Base-by-base conservation (phyloP, 2,888 invertebrate genomes). In the Octodonta nipae region DNA sequence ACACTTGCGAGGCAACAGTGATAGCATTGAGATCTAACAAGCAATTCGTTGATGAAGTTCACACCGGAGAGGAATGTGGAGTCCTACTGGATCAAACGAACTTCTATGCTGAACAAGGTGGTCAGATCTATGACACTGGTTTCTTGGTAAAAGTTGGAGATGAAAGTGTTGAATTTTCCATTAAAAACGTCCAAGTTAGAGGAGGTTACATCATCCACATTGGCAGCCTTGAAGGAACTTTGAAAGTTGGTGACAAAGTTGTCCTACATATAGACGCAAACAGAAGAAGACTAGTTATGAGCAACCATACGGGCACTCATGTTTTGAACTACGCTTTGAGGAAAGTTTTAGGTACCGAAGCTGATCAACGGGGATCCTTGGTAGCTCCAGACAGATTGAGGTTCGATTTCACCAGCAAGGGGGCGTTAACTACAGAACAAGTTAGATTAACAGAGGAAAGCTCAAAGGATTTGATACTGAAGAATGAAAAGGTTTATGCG, bases 91-190 rank as follows among this genome's bases (percentile, higher is more conserved):
- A 98, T 58, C 73, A 70, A 50, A 98, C 96, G 0, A 83, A 73
- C 60, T 99, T 99, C 63, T 99, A 99, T 63, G 95, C 98, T 1
- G 98, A 99, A 63, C 91, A 95, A 64, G 98, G 98, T 40, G 98
- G 98, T 8, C 98, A 99, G 66, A 93, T 91, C 50, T 93, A 76
- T 59, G 98, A 99, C 59, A 86, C 87, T 54, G 98, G 98, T 13
- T 89, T 81, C 47, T 70, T 93, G 59, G 78, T 79, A 0, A 89
- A 88, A 66, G 58, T 68, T 4, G 73, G 70, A 35, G 87, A 89
- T 58, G 88, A 89, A 55, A 80, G 75, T 59, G 80, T 80, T 7
- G 95, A 95, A 66, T 83, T 98, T 58, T 72, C 82, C 10, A 87
- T 98, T 1, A 85, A 80, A 58, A 88, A 89, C 56, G 88, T 91